Base-by-base conservation (phyloP, 2,113 vertebrate genomes). In the Pongo pygmaeus region DNA sequence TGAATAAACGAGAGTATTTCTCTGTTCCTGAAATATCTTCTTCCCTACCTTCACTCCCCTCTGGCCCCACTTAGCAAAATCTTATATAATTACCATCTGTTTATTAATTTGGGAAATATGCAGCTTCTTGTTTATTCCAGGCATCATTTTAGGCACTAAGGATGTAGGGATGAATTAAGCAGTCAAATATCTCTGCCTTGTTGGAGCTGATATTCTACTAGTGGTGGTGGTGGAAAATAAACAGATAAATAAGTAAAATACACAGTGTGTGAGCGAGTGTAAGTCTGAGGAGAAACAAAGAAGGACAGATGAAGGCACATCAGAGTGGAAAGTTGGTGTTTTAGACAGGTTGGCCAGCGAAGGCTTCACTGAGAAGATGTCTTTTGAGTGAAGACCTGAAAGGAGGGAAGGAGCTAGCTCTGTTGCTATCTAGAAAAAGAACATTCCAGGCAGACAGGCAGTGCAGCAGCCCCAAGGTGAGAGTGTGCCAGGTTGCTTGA, bases 181-280 rank as follows among this genome's bases (percentile, higher is more conserved):
- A 92, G 20, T 61, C 77, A 91, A 69, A 46, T 40, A 87, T 43
- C 32, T 38, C 23, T 96, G 38, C 61, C 69, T 18, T 88, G 23
- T 16, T 55, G 46, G n/a, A 96, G 48, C n/a, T 75, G 86, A 80
- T 79, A 7, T 48, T 89, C 57, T 85, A 35, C 30, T n/a, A n/a
- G 14, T 84, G 8, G 59, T 83, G 61, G 91, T 14, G 61, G 93
- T 14, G 79, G 84, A 89, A 57, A 70, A 55, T 91, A 93, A 93
- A 46, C 75, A 94, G 18, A 93, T 84, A 89, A 72, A 52, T 89
- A 64, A 94, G 40, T 93, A 61, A 86, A 61, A 78, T 55, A 67
- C 22, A 50, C 22, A 50, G 35, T 17, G 57, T 79, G 3, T 87
- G 46, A 84, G 12, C 70, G 30, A 86, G 6, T 43, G 7, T 50